phyloP scores from a whole-genome alignment of 2,888 invertebrate species.

The Epistrophella euchroma region DNA sequence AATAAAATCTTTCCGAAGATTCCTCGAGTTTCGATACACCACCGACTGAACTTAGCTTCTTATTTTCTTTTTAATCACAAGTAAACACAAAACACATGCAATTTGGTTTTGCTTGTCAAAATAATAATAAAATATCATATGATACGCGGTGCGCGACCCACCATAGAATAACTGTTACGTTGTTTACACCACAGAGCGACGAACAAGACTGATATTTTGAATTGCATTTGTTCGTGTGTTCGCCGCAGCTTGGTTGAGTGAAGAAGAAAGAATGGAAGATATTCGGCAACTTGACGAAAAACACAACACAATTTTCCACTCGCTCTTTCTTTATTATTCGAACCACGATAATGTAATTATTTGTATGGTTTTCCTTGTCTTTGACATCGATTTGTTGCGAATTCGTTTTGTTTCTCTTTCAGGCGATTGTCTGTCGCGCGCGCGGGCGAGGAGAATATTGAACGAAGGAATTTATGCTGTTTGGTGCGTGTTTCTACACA shows the following conservation, averaged over 20 bases:
- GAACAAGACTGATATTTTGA: conserved; percentile 66
- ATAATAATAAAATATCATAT: conserved; percentile 43
- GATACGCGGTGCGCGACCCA: conserved; percentile 56
- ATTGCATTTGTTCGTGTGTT: conserved; percentile 54
- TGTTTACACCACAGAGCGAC: conserved; percentile 63
- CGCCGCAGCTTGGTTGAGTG: conserved; percentile 3
- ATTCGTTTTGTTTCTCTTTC: conserved; percentile 29
- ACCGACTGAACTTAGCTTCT: conserved; percentile 1
- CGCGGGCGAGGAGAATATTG: conserved; percentile 48
- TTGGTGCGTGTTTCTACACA: conserved; percentile 34
- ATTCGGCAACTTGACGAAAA: conserved; percentile 60
- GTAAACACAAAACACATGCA: conserved; percentile 12
- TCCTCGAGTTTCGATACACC: conserved; percentile 34
- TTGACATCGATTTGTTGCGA: conserved; percentile 30
- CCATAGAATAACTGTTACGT: conserved; percentile 40
- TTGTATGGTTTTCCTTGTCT: conserved; percentile 19
- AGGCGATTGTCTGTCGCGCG: conserved; percentile 6
- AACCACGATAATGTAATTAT: conserved; percentile 1
- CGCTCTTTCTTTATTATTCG: conserved; percentile 36
- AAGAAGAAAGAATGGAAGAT: conserved; percentile 39
- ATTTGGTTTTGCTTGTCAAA: conserved; percentile 42
- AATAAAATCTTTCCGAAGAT: conserved; percentile 33
- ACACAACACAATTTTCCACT: conserved; percentile 34
- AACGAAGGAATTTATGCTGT: conserved; percentile 61
- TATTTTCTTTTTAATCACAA: neutral